A percentile compares a stretch with the other conserved stretches of the same genome.
These are phyloP conservation scores for Upupa epops DNA, from an alignment of 2,113 vertebrate genomes.

Conservation along the genomic window DNA sequence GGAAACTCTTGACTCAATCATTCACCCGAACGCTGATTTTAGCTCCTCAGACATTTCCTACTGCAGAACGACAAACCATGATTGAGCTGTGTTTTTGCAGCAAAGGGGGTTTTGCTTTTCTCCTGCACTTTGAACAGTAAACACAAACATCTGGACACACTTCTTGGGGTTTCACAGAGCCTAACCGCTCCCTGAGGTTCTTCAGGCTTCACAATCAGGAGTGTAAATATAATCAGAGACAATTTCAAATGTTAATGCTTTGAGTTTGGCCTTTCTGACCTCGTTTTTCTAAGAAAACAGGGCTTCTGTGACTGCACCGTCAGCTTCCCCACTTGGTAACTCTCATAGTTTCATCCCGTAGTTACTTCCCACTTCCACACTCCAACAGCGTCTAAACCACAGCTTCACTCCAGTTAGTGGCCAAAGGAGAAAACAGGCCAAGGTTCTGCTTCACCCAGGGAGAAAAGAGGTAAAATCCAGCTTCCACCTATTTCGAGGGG, in stretches of 20 bases:
- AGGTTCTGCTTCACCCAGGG: not conserved
- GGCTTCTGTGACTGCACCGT: not conserved
- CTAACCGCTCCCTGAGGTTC: not conserved
- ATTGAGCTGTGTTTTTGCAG: not conserved
- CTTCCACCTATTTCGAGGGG: not conserved
- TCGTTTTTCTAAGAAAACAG: not conserved
- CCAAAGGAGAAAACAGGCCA: not conserved
- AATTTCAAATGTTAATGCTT: not conserved
- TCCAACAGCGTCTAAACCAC: not conserved
- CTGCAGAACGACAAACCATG: not conserved
- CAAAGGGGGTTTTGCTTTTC: not conserved
- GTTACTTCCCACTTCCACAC: not conserved
- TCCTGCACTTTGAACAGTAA: not conserved
- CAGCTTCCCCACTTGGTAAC: not conserved
- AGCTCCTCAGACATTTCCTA: not conserved
- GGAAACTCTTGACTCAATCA: not conserved
- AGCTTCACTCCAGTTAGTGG: rapidly evolving
- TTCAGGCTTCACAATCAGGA: not conserved
- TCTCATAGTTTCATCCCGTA: not conserved
- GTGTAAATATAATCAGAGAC: not conserved
- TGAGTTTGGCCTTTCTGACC: not conserved
- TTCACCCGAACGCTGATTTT: not conserved
- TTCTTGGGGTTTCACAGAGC: not conserved
- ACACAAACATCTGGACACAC: not conserved
- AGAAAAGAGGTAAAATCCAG: not conserved